A percentile compares a stretch with the other conserved stretches of the same genome.
These are phyloP conservation scores for Thryonomys swinderianus DNA, from an alignment of 2,113 vertebrate species.

Conservation along the genomic window DNA sequence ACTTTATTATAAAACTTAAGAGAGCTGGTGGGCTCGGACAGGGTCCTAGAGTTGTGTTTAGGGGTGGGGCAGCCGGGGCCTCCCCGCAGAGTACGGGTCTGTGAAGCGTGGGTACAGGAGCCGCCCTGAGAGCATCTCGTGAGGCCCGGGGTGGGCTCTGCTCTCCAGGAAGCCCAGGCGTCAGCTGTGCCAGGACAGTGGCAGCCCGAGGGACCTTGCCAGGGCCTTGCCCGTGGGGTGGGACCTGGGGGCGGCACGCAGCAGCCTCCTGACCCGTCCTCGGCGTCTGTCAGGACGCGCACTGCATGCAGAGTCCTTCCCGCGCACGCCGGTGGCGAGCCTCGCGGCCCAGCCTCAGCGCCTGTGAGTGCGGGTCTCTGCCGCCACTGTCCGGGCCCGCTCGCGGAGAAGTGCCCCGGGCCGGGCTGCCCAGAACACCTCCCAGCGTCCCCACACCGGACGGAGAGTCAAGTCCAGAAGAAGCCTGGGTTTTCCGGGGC, in stretches of 20 bases:
- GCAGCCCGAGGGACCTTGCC: conserved; percentile 91
- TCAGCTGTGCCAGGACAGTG: conserved; percentile 89
- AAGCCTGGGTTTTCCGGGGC: neutral
- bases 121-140: too few relatives aligned
- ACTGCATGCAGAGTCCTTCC: too few relatives aligned
- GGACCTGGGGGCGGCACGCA: neutral
- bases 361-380: too few relatives aligned
- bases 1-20: conserved; percentile 46
- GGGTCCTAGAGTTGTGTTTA: neutral
- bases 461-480: neutral
- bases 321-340: too few relatives aligned
- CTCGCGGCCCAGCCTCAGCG: too few relatives aligned
- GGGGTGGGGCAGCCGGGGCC: too few relatives aligned
- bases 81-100: neutral
- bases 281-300: too few relatives aligned
- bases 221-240: too few relatives aligned
- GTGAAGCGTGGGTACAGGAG: neutral
- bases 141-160: too few relatives aligned
- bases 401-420: too few relatives aligned
- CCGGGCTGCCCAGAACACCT: neutral
- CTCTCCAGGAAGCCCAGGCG: conserved; percentile 84
- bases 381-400: too few relatives aligned
- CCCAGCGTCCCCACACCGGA: neutral
- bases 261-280: neutral
- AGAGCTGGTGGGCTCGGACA: neutral